Evolutionary conservation across 2,888 invertebrate genomes (phyloP), one percentile per base, ranked within the genome.

Genomic region (Junonia oenone): DNA sequence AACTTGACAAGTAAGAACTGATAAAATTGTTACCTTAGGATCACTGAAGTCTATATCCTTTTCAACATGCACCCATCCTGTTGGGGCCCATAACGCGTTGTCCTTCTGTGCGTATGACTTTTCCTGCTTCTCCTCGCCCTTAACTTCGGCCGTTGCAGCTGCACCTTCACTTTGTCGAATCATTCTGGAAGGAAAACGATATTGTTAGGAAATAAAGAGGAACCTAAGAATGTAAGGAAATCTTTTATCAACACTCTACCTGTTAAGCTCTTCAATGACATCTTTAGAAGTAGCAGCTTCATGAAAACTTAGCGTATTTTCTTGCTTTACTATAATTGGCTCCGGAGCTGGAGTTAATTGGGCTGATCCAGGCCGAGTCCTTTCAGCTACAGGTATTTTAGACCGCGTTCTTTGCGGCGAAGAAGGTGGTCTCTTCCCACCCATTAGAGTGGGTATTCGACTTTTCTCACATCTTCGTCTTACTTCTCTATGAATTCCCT

Each of bases 31-130:
- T 80, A 95, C 95, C 92, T 95, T 95, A 9, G 95, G 95, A 81
- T 95, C 95, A 66, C 93, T 94, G 70, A 95, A 92, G 83, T 95
- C 95, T 61, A 95, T 93, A 70, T 95, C 94, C 61, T 93, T 92
- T 71, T 95, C 95, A 35, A 95, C 94, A 72, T 95, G 95, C 59
- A 95, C 93, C 95, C 95, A 95, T 35, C 95, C 95, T 0, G 95
- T 95, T 19, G 93, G 93, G 57, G 92, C 93, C 85, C 93, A 93
- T 63, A 93, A 91, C 29, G 93, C 93, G 56, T 90, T 89, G 78
- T 94, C 94, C 58, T 92, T 85, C n/a, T 83, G 80, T 31, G 68
- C 61, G 6, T 62, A 69, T 2, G 68, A 53, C 50, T 68, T 72
- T 15, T 73, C 76, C 2, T 56, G 56, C 11, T 61, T 56, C 9